A percentile compares a stretch with the other conserved stretches of the same genome.
These are phyloP conservation scores for Lepeophtheirus salmonis DNA, from an alignment of 1,140 invertebrate species.

Conservation along the genomic window DNA sequence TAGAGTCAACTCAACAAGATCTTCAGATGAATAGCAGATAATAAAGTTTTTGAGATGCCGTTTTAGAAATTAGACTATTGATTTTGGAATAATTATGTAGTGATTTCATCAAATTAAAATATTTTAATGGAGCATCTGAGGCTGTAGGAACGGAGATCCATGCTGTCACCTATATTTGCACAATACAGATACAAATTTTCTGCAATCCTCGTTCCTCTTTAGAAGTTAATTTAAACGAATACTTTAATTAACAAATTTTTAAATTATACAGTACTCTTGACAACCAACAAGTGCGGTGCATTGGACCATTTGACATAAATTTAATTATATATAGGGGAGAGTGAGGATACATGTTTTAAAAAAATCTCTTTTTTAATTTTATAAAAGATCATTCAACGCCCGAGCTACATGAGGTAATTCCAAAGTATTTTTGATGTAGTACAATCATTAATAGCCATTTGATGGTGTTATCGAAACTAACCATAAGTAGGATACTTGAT, in stretches of 20 bases:
- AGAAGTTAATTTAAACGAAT: slow-evolving; percentile 23
- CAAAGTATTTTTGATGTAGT: no score
- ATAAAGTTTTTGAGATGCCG: background rate
- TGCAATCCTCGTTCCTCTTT: slow-evolving; percentile 23
- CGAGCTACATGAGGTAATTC: no score
- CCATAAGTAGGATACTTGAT: no score
- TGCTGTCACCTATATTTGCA: slow-evolving; percentile 23
- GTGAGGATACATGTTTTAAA: no score
- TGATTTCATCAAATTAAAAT: background rate
- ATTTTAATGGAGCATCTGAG: background rate
- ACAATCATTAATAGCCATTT: no score
- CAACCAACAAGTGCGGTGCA: slow-evolving; percentile 28
- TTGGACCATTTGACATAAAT: no score
- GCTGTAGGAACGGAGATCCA: slow-evolving; percentile 23
- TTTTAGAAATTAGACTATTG: background rate
- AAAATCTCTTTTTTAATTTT: no score
- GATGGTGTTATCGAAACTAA: no score
- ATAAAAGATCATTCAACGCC: no score
- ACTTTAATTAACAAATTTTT: slow-evolving; percentile 27
- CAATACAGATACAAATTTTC: slow-evolving; percentile 24
- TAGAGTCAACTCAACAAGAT: background rate
- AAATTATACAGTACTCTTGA: slow-evolving; percentile 27
- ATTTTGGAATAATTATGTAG: background rate
- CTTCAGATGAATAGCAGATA: background rate
- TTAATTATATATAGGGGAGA: no score